Evolutionary conservation across 2,113 vertebrate species (phyloP).

Genomic region (Heterotis niloticus): DNA sequence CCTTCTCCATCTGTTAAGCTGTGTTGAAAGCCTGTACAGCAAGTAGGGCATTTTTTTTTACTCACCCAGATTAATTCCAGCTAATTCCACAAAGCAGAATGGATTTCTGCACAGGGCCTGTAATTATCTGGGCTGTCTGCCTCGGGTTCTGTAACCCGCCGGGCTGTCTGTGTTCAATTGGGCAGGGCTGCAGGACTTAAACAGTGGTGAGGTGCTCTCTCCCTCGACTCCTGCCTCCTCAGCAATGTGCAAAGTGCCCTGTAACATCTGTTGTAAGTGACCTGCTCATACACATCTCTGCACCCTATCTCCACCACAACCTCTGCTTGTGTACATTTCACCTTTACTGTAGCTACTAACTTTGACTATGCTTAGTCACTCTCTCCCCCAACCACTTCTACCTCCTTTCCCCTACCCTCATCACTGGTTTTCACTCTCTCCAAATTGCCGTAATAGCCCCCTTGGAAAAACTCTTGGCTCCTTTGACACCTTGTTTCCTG

Average conservation of each 20-base stretch:
- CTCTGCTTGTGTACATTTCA: slow-evolving; percentile 30
- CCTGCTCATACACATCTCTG: slow-evolving; percentile 42
- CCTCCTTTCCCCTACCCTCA: not conserved
- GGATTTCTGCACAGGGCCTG: not conserved
- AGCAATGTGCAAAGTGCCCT: slow-evolving; percentile 68
- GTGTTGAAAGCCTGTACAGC: not conserved
- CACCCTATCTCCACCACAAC: slow-evolving; percentile 16
- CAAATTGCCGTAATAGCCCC: slow-evolving; percentile 49
- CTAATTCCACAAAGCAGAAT: too few relatives aligned
- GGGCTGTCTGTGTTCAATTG: slow-evolving; percentile 53
- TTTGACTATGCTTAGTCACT: slow-evolving; percentile 45
- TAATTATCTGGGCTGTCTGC: not conserved
- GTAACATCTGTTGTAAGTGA: slow-evolving; percentile 75
- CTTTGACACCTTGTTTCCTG: slow-evolving; percentile 42
- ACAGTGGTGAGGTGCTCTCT: slow-evolving; percentile 59
- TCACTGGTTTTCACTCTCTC: slow-evolving; percentile 47
- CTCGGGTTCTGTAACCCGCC: slow-evolving; percentile 31
- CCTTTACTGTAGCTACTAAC: slow-evolving; percentile 53
- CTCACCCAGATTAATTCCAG: not conserved
- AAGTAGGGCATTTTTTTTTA: not conserved
- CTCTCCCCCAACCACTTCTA: slow-evolving; percentile 39
- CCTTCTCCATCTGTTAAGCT: not conserved
- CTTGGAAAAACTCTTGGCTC: slow-evolving; percentile 54
- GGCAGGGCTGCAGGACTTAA: slow-evolving; percentile 59
- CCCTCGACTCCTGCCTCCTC: slow-evolving; percentile 54